Conservation (phyloP, 1,140 invertebrate genomes). For the Tenebrio molitor region DNA sequence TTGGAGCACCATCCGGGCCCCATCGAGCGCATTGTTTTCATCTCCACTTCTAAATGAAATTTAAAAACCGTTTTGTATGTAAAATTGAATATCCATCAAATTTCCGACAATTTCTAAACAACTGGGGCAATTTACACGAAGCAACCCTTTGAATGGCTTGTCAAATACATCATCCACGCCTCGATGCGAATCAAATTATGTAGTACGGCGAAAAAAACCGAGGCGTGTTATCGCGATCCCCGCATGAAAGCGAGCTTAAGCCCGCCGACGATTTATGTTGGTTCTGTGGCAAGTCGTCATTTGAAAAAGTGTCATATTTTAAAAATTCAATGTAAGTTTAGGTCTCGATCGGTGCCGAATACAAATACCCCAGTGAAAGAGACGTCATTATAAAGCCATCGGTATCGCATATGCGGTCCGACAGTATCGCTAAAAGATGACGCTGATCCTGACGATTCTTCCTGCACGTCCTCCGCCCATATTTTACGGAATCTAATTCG, state of each 20-base stretch:
- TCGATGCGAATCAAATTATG: slow-evolving; percentile 40
- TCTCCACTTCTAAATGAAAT: slow-evolving; percentile 7
- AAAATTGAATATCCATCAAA: slow-evolving; percentile 39
- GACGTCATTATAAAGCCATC: slow-evolving; percentile 46
- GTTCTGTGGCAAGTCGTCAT: slow-evolving; percentile 35
- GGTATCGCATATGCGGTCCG: slow-evolving; percentile 41
- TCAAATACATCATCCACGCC: slow-evolving; percentile 39
- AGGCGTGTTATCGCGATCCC: slow-evolving; percentile 30
- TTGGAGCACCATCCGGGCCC: no score
- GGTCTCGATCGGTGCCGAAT: slow-evolving; percentile 32
- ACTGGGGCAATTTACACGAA: slow-evolving; percentile 35
- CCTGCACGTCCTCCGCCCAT: slow-evolving; percentile 19
- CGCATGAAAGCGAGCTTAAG: slow-evolving; percentile 24
- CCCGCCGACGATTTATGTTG: slow-evolving; percentile 13
- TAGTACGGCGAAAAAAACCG: slow-evolving; percentile 19
- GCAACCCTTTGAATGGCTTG: slow-evolving; percentile 34
- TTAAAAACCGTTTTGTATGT: slow-evolving; percentile 37
- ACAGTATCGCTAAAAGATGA: slow-evolving; percentile 31
- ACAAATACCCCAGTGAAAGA: slow-evolving; percentile 40
- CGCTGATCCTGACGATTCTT: slow-evolving; percentile 11
- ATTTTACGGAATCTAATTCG: slow-evolving; percentile 37
- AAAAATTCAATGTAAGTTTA: slow-evolving; percentile 41
- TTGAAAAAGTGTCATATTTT: slow-evolving; percentile 41
- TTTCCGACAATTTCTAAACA: slow-evolving; percentile 40
- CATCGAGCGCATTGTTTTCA: slow-evolving; percentile 8